A percentile compares a stretch with the other conserved stretches of the same genome.
Evolutionary conservation across 2,797 vertebrate genomes (phyloP).

Genomic region (Myripristis murdjan): DNA sequence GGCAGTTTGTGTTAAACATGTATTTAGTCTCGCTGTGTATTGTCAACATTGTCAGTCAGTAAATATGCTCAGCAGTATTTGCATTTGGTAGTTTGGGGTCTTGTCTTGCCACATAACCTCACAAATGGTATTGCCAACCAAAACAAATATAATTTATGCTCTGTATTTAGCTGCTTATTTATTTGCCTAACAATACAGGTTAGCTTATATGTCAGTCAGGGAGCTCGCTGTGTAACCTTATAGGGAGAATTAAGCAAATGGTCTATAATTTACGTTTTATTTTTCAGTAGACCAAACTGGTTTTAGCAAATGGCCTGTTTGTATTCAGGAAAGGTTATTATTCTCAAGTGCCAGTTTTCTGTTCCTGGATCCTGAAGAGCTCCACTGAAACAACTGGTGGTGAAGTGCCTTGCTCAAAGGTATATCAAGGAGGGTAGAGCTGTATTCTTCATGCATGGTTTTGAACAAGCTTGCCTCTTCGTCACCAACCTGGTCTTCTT

Average conservation of each 20-base stretch:
- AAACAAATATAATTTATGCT: not conserved
- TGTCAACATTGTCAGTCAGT: not conserved
- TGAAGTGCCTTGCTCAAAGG: not conserved
- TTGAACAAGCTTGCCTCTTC: not conserved
- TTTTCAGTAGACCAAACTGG: not conserved
- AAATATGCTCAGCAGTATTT: not conserved
- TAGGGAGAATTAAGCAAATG: too few species aligned
- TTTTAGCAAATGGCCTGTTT: not conserved
- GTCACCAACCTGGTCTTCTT: not conserved
- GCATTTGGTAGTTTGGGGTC: too few species aligned
- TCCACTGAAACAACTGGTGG: not conserved
- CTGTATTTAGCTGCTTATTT: too few species aligned
- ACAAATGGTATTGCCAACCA: not conserved
- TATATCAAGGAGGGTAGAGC: not conserved
- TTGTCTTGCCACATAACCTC: not conserved
- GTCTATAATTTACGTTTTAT: not conserved
- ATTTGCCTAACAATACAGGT: too few species aligned
- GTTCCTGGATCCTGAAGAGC: slow-evolving; percentile 4
- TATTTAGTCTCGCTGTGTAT: not conserved
- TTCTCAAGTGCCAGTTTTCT: too few species aligned
- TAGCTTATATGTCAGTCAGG: too few species aligned
- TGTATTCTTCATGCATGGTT: not conserved
- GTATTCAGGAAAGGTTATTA: not conserved
- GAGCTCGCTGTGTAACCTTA: too few species aligned
- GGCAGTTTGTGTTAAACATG: not conserved